Percentiles rank a stretch among this genome's conserved stretches.
phyloP scores from a whole-genome alignment of 2,113 vertebrate genomes.

The Cochlearius cochlearius region DNA sequence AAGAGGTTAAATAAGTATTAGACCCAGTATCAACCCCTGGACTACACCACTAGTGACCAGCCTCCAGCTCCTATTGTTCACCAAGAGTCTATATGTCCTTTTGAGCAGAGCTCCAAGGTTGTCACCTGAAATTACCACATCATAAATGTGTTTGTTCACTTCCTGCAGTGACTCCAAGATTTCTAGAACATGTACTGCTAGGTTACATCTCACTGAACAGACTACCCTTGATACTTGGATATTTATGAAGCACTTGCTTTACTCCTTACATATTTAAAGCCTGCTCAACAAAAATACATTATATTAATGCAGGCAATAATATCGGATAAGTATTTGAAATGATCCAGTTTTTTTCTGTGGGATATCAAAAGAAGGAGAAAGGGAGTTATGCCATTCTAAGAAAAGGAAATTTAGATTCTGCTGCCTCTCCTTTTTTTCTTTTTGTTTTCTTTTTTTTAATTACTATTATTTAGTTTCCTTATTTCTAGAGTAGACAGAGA shows the following conservation, averaged over 20 bases:
- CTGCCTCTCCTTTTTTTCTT: background rate
- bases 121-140: background rate
- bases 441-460: background rate
- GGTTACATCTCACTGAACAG: background rate
- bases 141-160: background rate
- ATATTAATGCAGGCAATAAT: background rate
- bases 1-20: background rate
- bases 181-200: background rate
- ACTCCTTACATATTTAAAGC: background rate
- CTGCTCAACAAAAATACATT: background rate
- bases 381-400: background rate
- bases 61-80: background rate
- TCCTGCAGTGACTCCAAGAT: background rate
- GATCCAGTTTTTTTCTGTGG: background rate
- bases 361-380: background rate
- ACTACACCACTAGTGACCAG: background rate
- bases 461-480: background rate
- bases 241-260: background rate
- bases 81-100: background rate
- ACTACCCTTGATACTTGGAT: background rate
- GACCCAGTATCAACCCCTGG: background rate
- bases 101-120: background rate
- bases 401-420: background rate
- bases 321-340: background rate
- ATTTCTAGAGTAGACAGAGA: background rate